A percentile compares a stretch with the other conserved stretches of the same genome.
Evolutionary conservation across 2,113 vertebrate genomes (phyloP).

Genomic region (Microcebus tavaratra): DNA sequence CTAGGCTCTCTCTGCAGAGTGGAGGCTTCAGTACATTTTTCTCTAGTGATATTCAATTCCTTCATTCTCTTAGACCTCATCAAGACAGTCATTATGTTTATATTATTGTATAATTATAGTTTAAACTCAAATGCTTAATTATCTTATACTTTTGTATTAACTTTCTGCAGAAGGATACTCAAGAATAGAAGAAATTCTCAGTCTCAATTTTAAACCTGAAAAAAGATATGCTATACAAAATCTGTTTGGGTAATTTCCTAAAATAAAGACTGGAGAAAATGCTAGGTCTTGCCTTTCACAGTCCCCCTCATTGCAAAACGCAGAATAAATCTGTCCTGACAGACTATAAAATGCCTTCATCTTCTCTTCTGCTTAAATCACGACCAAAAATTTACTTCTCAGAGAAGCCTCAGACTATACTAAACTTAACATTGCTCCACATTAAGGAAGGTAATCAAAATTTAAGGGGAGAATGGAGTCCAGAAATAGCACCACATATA

Average conservation of each 20-base stretch:
- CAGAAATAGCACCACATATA: slow-evolving; percentile 18
- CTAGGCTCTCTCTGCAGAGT: background rate
- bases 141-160: background rate
- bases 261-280: slow-evolving; percentile 7
- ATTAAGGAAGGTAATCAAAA: slow-evolving; percentile 45
- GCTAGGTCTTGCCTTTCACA: slow-evolving; percentile 37
- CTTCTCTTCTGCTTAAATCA: slow-evolving; percentile 37
- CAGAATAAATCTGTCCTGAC: background rate
- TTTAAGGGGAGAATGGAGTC: slow-evolving; percentile 7
- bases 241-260: slow-evolving; percentile 13
- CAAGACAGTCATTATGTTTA: slow-evolving; percentile 40
- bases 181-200: slow-evolving; percentile 42
- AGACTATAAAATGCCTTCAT: slow-evolving; percentile 42
- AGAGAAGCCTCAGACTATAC: background rate
- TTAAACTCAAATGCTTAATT: slow-evolving; percentile 43
- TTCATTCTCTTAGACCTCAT: background rate
- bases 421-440: slow-evolving; percentile 18
- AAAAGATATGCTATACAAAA: background rate
- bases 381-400: slow-evolving; percentile 34
- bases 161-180: background rate
- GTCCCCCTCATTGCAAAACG: background rate
- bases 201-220: background rate
- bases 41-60: background rate
- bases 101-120: background rate
- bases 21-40: background rate